phyloP scores from a whole-genome alignment of 2,888 invertebrate genomes.

The Agrochola lychnidis region DNA sequence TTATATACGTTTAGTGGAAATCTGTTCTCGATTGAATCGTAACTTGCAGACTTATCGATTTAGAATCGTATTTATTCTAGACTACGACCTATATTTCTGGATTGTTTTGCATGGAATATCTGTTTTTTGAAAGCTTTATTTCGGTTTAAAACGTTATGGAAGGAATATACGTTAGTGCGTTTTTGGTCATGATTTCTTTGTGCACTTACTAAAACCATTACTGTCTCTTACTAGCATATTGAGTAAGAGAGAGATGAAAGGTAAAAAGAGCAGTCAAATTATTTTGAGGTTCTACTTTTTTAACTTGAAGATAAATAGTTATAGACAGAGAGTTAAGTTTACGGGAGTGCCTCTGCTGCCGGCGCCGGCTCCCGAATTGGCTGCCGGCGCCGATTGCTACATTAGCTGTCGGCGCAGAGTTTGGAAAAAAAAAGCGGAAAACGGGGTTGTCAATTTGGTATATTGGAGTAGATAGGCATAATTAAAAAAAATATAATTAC shows the following conservation, averaged over 20 bases:
- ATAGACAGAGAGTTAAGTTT: neutral
- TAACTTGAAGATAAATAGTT: neutral
- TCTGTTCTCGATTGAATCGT: constrained; percentile 65
- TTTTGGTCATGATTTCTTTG: neutral
- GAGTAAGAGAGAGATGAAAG: neutral
- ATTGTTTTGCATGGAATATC: constrained; percentile 43
- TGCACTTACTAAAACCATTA: neutral
- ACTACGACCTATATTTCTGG: constrained; percentile 50
- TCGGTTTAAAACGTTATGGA: neutral
- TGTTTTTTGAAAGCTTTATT: constrained; percentile 27
- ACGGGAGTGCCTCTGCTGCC: too few species aligned
- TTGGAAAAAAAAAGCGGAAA: too few species aligned
- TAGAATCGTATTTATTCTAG: constrained; percentile 54
- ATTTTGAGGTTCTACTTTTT: neutral
- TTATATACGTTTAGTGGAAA: constrained; percentile 64
- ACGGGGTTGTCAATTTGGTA: too few species aligned
- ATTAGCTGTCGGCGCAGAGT: too few species aligned
- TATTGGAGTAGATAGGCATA: too few species aligned
- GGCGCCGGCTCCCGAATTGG: too few species aligned
- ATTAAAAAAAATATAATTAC: too few species aligned
- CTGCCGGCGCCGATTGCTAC: too few species aligned
- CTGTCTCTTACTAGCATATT: neutral
- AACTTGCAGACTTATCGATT: constrained; percentile 65
- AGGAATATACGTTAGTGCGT: neutral
- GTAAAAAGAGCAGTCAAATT: neutral